phyloP scores from a whole-genome alignment of 2,888 invertebrate species.

The Clanis bilineata region DNA sequence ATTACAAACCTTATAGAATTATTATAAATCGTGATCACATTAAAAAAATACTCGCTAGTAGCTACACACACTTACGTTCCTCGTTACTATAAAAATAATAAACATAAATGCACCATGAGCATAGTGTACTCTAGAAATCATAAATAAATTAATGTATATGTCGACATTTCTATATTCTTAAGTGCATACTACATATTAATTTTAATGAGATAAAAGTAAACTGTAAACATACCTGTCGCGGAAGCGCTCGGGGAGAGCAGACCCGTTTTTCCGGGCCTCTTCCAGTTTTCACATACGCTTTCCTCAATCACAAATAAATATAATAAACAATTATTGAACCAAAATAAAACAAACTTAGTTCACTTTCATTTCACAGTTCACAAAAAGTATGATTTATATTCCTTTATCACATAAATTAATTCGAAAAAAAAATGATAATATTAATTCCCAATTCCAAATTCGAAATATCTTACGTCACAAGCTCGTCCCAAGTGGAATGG shows the following conservation, averaged over 20 bases:
- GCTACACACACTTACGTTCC: too few species aligned
- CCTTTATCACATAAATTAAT: slow-evolving; percentile 12
- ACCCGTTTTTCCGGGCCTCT: slow-evolving; percentile 61
- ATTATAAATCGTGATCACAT: too few species aligned
- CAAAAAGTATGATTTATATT: slow-evolving; percentile 6
- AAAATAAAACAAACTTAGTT: slow-evolving; percentile 25
- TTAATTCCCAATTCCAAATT: slow-evolving; percentile 23
- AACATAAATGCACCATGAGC: too few species aligned
- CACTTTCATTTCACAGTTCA: slow-evolving; percentile 15
- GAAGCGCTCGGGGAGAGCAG: slow-evolving; percentile 55
- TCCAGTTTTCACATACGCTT: slow-evolving; percentile 64
- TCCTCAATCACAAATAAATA: slow-evolving; percentile 30
- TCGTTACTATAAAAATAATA: too few species aligned
- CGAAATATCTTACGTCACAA: slow-evolving; percentile 24
- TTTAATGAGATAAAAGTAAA: slow-evolving; percentile 19
- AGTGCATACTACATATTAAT: neutral
- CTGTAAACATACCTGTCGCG: slow-evolving; percentile 65
- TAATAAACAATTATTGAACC: slow-evolving; percentile 26
- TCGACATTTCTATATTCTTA: too few species aligned
- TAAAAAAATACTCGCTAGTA: too few species aligned
- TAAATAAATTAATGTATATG: too few species aligned
- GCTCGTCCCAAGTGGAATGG: slow-evolving; percentile 20
- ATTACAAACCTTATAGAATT: too few species aligned
- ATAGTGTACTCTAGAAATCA: too few species aligned
- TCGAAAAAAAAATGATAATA: slow-evolving; percentile 21